A percentile compares a stretch with the other conserved stretches of the same genome.
These are phyloP conservation scores for Hirtodrosophila cameraria DNA, from an alignment of 2,888 invertebrate genomes.

Conservation along the genomic window DNA sequence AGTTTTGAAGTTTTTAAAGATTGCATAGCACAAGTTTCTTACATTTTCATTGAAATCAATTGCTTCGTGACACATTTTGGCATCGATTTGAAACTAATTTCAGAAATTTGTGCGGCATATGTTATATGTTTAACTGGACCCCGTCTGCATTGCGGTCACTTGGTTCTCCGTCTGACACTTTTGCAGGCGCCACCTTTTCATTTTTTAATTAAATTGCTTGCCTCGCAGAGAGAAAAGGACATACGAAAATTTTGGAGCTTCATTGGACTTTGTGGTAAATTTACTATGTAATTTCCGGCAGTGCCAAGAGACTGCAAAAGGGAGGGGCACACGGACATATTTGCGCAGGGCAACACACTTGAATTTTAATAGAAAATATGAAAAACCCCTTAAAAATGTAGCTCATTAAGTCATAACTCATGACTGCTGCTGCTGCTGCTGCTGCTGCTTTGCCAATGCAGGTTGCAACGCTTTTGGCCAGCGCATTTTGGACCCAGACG, in stretches of 20 bases:
- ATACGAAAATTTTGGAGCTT: conserved; percentile 41
- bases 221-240: conserved; percentile 18
- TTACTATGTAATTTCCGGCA: conserved; percentile 71
- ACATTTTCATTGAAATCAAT: background rate
- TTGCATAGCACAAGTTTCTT: too few relatives aligned
- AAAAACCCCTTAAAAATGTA: conserved; percentile 23
- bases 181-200: conserved; percentile 19
- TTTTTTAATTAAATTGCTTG: conserved; percentile 58
- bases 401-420: conserved; percentile 69
- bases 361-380: conserved; percentile 72
- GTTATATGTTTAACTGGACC: too few relatives aligned
- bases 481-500: conserved; percentile 8
- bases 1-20: too few relatives aligned
- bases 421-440: conserved; percentile 55
- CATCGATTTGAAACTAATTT: background rate
- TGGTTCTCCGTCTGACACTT: background rate
- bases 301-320: conserved; percentile 8
- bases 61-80: background rate
- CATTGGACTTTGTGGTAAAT: conserved; percentile 69
- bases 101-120: background rate
- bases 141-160: conserved; percentile 1
- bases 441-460: too few relatives aligned
- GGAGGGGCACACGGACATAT: conserved; percentile 30
- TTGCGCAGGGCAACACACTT: conserved; percentile 60
- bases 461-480: conserved; percentile 27